Evolutionary conservation across 2,888 invertebrate species (phyloP), one percentile per base, ranked within the genome.

Genomic region (Agrotis segetum): DNA sequence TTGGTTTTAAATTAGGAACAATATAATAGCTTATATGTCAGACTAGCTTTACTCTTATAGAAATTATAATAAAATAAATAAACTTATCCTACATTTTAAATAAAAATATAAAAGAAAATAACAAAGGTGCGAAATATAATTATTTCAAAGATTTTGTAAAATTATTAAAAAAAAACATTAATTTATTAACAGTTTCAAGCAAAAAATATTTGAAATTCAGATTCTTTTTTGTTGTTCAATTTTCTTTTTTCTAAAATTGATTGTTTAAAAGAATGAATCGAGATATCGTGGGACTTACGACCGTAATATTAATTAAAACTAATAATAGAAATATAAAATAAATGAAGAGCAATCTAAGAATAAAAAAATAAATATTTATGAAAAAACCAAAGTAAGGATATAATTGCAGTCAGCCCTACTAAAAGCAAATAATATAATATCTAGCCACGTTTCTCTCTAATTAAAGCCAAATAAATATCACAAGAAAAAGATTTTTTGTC

Each of bases 271-370:
- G 29, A 16, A 34, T 11, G 53, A 67, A 71, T 79, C 81, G 81
- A 79, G 61, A 53, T 60, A 40, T 67, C 81, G 24, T 50, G 70
- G 77, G 81, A 76, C 66, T 79, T 81, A 81, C 0, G 70, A 56
- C 46, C 49, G 61, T 49, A 63, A 1, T 4, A 19, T 55, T 0
- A n/a, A 29, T 34, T 14, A 21, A 46, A 40, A 7, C 49, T 1
- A 40, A 3, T 14, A 3, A 29, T 17, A 59, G 2, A 29, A 49
- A 19, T 53, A 14, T 3, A 6, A 3, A 46, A 24, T 34, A n/a
- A n/a, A 59, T 14, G 17, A 11, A n/a, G 2, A 52, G 24, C 19
- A 3, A 44, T 7, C 9, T 14, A 16, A 44, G 2, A n/a, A 14
- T 6, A 13, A 55, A 9, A 5, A 63, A n/a, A 0, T 1, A 13